Evolutionary conservation across 2,888 invertebrate species (phyloP).

Genomic region (Drosophila mimetica): DNA sequence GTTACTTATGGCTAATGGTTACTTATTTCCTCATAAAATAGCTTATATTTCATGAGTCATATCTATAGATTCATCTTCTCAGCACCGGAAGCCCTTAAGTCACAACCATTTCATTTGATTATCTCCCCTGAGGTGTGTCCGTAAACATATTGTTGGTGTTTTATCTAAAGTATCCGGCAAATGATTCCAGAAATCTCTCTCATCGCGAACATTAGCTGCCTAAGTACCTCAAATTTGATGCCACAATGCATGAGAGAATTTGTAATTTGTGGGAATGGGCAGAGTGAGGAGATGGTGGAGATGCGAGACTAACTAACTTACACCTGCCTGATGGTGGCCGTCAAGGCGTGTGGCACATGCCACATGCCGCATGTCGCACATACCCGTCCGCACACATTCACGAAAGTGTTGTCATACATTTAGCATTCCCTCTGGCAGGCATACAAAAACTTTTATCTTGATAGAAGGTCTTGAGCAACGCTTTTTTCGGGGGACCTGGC

Average conservation of each 20-base stretch:
- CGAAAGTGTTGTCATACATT: constrained; percentile 41
- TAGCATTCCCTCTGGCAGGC: constrained; percentile 43
- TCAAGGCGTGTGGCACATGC: constrained; percentile 33
- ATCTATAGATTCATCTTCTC: constrained; percentile 5
- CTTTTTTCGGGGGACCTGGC: constrained; percentile 29
- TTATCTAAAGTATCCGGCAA: constrained; percentile 41
- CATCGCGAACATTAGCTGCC: constrained; percentile 38
- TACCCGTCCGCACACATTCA: constrained; percentile 16
- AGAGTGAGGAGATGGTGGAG: background rate
- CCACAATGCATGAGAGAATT: constrained; percentile 39
- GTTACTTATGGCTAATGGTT: background rate
- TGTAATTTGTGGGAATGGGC: constrained; percentile 20
- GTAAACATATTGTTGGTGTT: constrained; percentile 25
- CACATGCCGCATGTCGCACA: constrained; percentile 5
- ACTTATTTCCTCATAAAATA: background rate
- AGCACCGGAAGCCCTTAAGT: constrained; percentile 11
- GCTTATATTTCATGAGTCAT: background rate
- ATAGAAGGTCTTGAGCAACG: constrained; percentile 45
- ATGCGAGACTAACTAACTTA: constrained; percentile 29
- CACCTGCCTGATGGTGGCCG: constrained; percentile 41
- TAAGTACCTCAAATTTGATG: constrained; percentile 43
- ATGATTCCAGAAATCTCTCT: constrained; percentile 42
- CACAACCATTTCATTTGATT: constrained; percentile 26
- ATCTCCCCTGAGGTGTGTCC: constrained; percentile 25
- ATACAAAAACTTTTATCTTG: constrained; percentile 45